Percentiles rank a stretch among this genome's conserved stretches.
Conservation (phyloP, 2,888 invertebrate genomes). For the Lordiphosa fenestrarum region DNA sequence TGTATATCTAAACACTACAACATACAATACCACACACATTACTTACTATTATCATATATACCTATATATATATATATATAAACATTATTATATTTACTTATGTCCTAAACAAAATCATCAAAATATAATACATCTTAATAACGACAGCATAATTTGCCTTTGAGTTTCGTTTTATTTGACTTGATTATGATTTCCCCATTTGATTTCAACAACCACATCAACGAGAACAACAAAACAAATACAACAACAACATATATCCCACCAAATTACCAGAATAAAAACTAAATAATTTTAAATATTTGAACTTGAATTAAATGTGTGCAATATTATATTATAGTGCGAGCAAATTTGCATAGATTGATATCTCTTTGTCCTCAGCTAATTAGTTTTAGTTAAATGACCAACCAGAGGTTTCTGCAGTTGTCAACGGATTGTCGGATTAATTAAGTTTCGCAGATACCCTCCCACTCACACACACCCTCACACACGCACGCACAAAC, state of each 20-base stretch:
- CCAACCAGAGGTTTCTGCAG: conserved; percentile 59
- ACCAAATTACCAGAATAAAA: conserved; percentile 57
- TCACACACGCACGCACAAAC: conserved; percentile 6
- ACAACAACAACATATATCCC: conserved; percentile 75
- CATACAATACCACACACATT: conserved; percentile 29
- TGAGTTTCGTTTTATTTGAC: conserved; percentile 16
- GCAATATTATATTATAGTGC: conserved; percentile 11
- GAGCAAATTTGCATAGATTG: conserved; percentile 8
- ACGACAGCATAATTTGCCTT: conserved; percentile 30
- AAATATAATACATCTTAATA: conserved; percentile 37
- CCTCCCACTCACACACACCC: conserved; percentile 17
- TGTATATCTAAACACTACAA: conserved; percentile 22
- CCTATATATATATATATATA: conserved; percentile 28
- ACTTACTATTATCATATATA: conserved; percentile 56
- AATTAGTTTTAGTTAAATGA: conserved; percentile 44
- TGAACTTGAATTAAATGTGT: conserved; percentile 20
- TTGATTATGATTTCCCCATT: conserved; percentile 1
- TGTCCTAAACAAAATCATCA: conserved; percentile 49
- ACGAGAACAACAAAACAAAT: conserved; percentile 30
- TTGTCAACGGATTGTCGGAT: conserved; percentile 46
- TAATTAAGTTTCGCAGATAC: conserved; percentile 4
- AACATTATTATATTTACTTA: conserved; percentile 42
- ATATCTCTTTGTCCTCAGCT: conserved; percentile 28
- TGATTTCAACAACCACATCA: conserved; percentile 30
- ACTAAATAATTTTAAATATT: conserved; percentile 45